phyloP scores from a whole-genome alignment of 2,888 invertebrate species.

The Uropetala carovei region DNA sequence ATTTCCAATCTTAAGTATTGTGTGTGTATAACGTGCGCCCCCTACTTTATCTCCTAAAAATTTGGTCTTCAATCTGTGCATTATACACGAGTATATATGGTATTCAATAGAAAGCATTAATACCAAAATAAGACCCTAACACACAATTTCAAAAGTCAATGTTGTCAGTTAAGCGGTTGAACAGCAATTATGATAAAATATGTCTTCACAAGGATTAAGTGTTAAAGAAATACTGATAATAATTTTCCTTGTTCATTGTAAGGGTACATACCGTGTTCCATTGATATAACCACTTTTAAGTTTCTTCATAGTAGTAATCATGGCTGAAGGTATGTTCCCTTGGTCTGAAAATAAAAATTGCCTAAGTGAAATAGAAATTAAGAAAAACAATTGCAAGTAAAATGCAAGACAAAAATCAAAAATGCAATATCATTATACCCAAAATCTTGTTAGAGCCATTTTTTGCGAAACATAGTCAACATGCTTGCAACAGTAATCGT shows the following conservation, averaged over 20 bases:
- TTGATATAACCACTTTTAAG: slow-evolving; percentile 98
- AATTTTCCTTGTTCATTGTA: not conserved
- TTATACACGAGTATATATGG: too few relatives aligned
- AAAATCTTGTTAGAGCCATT: not conserved
- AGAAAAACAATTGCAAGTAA: not conserved
- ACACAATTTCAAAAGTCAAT: too few relatives aligned
- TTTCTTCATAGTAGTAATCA: slow-evolving; percentile 98
- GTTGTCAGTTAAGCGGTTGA: too few relatives aligned
- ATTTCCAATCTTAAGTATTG: too few relatives aligned
- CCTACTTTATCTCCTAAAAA: too few relatives aligned
- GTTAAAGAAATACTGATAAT: not conserved
- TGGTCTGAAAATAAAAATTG: slow-evolving; percentile 81
- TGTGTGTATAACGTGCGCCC: too few relatives aligned
- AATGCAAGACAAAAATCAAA: not conserved
- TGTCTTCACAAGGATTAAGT: not conserved
- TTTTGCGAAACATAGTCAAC: not conserved
- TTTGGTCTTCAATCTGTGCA: too few relatives aligned
- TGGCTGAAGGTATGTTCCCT: slow-evolving; percentile 93
- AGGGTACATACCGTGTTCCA: slow-evolving; percentile 84
- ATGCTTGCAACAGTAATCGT: slow-evolving; percentile 35
- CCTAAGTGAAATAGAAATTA: not conserved
- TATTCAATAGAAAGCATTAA: too few relatives aligned
- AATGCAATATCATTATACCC: slow-evolving; percentile 34
- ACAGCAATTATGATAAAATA: not conserved
- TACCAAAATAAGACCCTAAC: too few relatives aligned